A percentile compares a stretch with the other conserved stretches of the same genome.
phyloP scores from a whole-genome alignment of 2,113 vertebrate species.

The Muntiacus reevesi region DNA sequence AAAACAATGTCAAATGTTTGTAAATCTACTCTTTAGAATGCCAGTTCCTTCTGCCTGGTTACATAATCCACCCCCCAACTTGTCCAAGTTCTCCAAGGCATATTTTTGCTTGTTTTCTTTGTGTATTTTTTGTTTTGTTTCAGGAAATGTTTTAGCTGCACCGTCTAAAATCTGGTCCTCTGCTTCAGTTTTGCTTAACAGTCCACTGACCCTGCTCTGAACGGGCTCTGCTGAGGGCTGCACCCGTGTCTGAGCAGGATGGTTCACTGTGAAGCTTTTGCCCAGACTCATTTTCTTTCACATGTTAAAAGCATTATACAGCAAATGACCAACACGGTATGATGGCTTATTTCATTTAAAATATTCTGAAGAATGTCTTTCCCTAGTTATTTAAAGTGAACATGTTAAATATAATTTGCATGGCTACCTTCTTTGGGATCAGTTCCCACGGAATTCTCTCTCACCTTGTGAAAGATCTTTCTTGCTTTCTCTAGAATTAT shows the following conservation, averaged over 20 bases:
- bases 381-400: background rate
- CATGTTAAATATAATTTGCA: background rate
- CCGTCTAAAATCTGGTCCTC: background rate
- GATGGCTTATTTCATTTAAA: background rate
- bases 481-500: constrained; percentile 17
- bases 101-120: background rate
- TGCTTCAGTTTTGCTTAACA: background rate
- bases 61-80: background rate
- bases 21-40: background rate
- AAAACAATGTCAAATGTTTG: background rate
- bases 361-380: background rate
- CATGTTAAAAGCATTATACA: background rate
- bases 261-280: background rate
- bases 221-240: background rate
- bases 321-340: background rate
- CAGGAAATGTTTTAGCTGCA: background rate
- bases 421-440: constrained; percentile 11
- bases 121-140: background rate
- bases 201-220: background rate
- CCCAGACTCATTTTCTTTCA: background rate
- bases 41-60: background rate
- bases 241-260: fast-evolving
- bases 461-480: constrained; percentile 42
- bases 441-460: constrained; percentile 11
- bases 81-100: background rate